Percentiles rank a stretch among this genome's conserved stretches.
Evolutionary conservation across 1,140 invertebrate genomes (phyloP).

Genomic region (Capitella teleta): DNA sequence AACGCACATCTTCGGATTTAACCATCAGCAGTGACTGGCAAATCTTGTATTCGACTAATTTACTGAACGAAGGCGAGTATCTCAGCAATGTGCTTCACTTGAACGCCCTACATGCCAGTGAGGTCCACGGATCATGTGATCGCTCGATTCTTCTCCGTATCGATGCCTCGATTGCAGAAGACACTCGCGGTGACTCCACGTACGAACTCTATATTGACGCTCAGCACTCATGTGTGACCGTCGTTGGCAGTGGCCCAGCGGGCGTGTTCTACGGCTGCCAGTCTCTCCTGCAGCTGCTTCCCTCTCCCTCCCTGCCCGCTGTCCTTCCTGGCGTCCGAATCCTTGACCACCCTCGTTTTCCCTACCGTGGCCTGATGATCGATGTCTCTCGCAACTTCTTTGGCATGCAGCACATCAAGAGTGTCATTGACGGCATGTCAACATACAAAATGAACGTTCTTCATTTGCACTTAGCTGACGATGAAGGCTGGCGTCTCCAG

Average conservation of each 20-base stretch:
- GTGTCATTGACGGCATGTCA: constrained; percentile 29
- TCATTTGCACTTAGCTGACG: constrained; percentile 36
- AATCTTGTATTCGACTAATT: too few relatives aligned
- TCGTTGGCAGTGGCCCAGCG: not conserved
- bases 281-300: not conserved
- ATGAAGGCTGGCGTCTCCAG: constrained; percentile 37
- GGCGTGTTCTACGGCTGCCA: constrained; percentile 6
- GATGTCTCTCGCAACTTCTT: constrained; percentile 34
- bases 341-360: constrained; percentile 26
- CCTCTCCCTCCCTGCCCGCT: too few relatives aligned
- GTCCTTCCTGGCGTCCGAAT: constrained; percentile 10
- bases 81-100: not conserved
- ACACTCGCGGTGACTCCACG: not conserved
- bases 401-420: constrained; percentile 16
- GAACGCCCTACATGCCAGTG: not conserved
- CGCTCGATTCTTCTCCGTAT: not conserved
- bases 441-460: constrained; percentile 35
- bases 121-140: not conserved
- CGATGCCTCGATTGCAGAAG: not conserved
- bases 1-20: too few relatives aligned
- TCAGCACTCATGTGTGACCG: not conserved
- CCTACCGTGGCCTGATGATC: constrained; percentile 29
- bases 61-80: too few relatives aligned
- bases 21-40: too few relatives aligned
- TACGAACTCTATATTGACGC: not conserved